These are phyloP conservation scores for Trichoplax adhaerens DNA, from an alignment of 37 sponge, comb jelly and placozoan species.

Conservation along the genomic window DNA sequence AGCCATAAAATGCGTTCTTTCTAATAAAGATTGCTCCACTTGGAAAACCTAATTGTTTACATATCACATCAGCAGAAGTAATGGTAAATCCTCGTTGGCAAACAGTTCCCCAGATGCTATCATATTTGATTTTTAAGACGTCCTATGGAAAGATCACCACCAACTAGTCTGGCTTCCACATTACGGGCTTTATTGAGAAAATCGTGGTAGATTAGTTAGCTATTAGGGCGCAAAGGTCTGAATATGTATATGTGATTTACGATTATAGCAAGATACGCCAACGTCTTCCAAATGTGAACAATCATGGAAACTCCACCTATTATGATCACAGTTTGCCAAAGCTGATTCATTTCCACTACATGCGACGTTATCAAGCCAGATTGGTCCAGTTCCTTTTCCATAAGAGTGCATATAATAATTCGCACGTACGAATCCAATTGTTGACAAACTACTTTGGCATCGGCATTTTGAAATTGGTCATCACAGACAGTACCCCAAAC, in stretches of 20 bases:
- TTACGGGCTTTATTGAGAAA: not conserved
- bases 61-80: constrained; percentile 6
- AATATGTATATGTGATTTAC: too few species aligned
- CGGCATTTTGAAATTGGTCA: constrained; percentile 1
- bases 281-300: constrained; percentile 24
- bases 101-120: constrained; percentile 15
- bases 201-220: not conserved
- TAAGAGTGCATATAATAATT: not conserved
- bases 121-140: constrained; percentile 8
- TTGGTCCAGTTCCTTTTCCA: constrained; percentile 9
- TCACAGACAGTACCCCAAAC: constrained; percentile 30
- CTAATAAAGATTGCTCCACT: not conserved
- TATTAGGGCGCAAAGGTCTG: too few species aligned
- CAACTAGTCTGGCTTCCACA: constrained; percentile 1
- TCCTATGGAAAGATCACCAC: not conserved
- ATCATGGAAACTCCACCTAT: not conserved
- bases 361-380: constrained; percentile 6
- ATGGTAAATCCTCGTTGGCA: constrained; percentile 15
- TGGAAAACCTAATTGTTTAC: not conserved
- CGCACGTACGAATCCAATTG: not conserved
- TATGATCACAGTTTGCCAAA: constrained; percentile 9
- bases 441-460: not conserved
- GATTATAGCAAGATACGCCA: not conserved
- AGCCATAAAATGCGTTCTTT: constrained; percentile 2
- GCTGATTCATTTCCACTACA: constrained; percentile 11